Conservation (phyloP, 2,888 invertebrate species). For the Pharmacophagus antenor region DNA sequence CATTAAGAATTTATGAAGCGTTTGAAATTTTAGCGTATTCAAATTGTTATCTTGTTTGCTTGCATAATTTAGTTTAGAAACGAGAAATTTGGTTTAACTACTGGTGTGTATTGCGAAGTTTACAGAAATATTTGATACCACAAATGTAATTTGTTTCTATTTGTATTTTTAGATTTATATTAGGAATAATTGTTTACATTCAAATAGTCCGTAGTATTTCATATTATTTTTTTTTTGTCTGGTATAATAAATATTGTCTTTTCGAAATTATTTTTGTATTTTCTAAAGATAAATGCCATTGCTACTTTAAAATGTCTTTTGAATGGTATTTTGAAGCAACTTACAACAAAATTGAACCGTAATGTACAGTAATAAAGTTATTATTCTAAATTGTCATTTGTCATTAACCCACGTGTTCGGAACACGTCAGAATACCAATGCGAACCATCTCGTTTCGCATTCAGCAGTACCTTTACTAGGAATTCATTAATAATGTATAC, state of each 20-base stretch:
- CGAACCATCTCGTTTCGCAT: constrained; percentile 14
- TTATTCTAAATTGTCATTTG: neutral
- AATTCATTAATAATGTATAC: constrained; percentile 22
- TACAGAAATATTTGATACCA: neutral
- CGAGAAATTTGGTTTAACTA: neutral
- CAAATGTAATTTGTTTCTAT: neutral
- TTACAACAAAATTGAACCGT: neutral
- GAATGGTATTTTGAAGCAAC: neutral
- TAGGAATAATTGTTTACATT: neutral
- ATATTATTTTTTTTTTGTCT: no score
- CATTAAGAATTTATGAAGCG: constrained; percentile 1
- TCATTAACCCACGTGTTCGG: neutral
- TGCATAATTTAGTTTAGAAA: constrained; percentile 16
- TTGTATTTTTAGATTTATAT: neutral
- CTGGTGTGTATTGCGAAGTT: neutral
- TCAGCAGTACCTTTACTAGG: constrained; percentile 8
- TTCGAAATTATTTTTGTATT: neutral
- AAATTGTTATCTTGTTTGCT: constrained; percentile 10
- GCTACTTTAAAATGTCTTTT: neutral
- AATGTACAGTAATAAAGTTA: constrained; percentile 1
- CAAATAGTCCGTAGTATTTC: neutral
- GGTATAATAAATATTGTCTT: neutral
- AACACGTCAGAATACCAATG: constrained; percentile 5
- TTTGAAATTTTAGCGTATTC: constrained; percentile 8
- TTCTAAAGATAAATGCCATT: neutral